Evolutionary conservation across 2,797 vertebrate species (phyloP).

Genomic region (Hyperoplus immaculatus): DNA sequence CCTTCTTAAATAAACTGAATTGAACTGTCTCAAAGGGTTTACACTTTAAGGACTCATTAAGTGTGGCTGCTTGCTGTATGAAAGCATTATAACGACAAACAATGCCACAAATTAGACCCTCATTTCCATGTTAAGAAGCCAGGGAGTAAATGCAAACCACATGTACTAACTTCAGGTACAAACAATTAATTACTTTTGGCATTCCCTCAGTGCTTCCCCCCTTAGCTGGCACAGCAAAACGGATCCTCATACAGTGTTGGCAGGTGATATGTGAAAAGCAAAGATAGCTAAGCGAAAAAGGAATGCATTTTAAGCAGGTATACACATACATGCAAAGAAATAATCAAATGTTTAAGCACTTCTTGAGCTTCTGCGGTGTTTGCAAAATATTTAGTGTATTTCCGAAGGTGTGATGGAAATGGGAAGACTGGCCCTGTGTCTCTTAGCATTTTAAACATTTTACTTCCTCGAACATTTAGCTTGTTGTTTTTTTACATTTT

Average conservation of each 20-base stretch:
- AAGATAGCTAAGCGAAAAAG: constrained; percentile 33
- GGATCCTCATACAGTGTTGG: constrained; percentile 54
- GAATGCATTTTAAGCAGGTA: constrained; percentile 25
- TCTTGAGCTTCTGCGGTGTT: constrained; percentile 51
- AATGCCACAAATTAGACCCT: constrained; percentile 57
- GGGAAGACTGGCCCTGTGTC: constrained; percentile 44
- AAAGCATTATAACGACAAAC: constrained; percentile 60
- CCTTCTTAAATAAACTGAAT: too few relatives aligned
- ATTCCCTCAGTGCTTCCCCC: constrained; percentile 53
- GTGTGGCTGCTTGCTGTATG: constrained; percentile 60
- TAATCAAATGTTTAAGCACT: constrained; percentile 44
- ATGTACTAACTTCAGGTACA: constrained; percentile 45
- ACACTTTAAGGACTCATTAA: constrained; percentile 34
- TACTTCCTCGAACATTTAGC: constrained; percentile 44
- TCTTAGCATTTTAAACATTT: constrained; percentile 47
- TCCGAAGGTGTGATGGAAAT: constrained; percentile 44
- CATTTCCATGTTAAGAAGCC: constrained; percentile 63
- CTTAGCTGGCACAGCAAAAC: constrained; percentile 52
- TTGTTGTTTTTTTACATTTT: constrained; percentile 50
- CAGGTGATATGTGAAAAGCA: constrained; percentile 56
- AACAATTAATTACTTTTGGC: constrained; percentile 66
- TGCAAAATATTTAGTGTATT: constrained; percentile 29
- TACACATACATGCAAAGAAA: constrained; percentile 63
- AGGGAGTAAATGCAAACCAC: constrained; percentile 46
- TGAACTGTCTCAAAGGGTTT: constrained; percentile 18